A percentile compares a stretch with the other conserved stretches of the same genome.
These are phyloP conservation scores for Stercorarius parasiticus DNA, from an alignment of 2,113 vertebrate genomes.

Conservation along the genomic window DNA sequence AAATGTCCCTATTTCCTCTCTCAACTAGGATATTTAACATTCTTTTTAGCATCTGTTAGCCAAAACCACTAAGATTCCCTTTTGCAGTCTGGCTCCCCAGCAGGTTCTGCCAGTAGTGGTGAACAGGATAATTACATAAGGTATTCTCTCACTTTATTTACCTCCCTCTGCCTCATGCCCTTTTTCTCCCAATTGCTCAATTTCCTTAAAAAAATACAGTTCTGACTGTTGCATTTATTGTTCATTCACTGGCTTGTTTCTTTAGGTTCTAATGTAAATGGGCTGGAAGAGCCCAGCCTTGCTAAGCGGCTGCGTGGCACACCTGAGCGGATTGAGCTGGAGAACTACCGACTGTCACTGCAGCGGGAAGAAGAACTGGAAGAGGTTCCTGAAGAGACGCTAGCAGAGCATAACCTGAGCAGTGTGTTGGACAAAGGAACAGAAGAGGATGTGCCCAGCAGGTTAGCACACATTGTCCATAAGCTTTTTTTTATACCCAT, in stretches of 20 bases:
- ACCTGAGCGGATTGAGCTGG: constrained; percentile 94
- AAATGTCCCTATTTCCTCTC: background rate
- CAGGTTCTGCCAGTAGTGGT: background rate
- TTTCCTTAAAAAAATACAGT: background rate
- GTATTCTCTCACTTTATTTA: background rate
- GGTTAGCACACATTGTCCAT: constrained; percentile 67
- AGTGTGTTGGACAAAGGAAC: constrained; percentile 89
- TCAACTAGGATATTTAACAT: background rate
- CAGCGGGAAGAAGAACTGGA: constrained; percentile 90
- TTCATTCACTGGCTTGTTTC: background rate
- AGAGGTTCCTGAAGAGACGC: constrained; percentile 95
- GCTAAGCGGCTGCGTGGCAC: constrained; percentile 90
- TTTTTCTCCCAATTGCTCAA: background rate
- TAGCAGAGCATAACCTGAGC: constrained; percentile 96
- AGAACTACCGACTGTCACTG: constrained; percentile 92
- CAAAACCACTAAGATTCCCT: background rate
- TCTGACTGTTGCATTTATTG: background rate
- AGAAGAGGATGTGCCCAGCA: constrained; percentile 87
- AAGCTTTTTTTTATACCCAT: background rate
- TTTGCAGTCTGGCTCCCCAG: constrained; percentile 7
- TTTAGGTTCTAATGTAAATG: constrained; percentile 81
- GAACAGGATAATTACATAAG: background rate
- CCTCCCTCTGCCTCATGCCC: background rate
- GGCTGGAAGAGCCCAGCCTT: constrained; percentile 87
- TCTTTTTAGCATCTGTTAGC: background rate